Evolutionary conservation across 2,888 invertebrate species (phyloP).

Genomic region (Tortricodes alternella): DNA sequence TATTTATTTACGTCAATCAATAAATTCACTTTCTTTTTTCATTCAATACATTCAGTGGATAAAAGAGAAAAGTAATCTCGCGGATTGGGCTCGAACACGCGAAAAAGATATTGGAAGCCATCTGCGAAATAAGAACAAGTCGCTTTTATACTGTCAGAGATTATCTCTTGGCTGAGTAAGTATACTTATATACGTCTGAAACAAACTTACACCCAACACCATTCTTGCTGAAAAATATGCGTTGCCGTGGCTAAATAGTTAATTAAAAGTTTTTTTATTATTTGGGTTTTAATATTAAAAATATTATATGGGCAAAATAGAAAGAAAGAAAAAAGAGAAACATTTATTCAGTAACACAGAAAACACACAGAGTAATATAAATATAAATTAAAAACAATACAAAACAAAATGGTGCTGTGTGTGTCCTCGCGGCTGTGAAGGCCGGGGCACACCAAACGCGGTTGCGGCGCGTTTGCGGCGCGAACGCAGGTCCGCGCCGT

Average conservation of each 20-base stretch:
- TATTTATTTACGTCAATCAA: constrained; percentile 58
- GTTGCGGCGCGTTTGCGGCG: too few relatives aligned
- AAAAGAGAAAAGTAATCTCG: constrained; percentile 62
- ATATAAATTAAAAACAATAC: too few relatives aligned
- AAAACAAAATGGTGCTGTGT: too few relatives aligned
- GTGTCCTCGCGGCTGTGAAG: too few relatives aligned
- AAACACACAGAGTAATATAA: too few relatives aligned
- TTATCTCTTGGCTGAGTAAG: constrained; percentile 42
- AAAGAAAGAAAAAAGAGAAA: too few relatives aligned
- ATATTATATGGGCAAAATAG: too few relatives aligned
- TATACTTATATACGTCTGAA: constrained; percentile 41
- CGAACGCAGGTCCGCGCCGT: too few relatives aligned
- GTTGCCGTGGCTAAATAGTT: constrained; percentile 6
- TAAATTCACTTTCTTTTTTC: constrained; percentile 59
- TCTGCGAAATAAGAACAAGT: constrained; percentile 57
- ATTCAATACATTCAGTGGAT: constrained; percentile 57
- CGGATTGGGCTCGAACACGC: constrained; percentile 64
- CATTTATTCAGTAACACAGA: too few relatives aligned
- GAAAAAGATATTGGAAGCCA: constrained; percentile 66
- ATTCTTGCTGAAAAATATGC: constrained; percentile 29
- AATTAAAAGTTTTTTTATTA: too few relatives aligned
- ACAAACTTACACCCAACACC: constrained; percentile 40
- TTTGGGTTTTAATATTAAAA: too few relatives aligned
- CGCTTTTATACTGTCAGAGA: constrained; percentile 55
- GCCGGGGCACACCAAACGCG: too few relatives aligned